Evolutionary conservation across 2,797 vertebrate species (phyloP).

Genomic region (Dipus sagitta): DNA sequence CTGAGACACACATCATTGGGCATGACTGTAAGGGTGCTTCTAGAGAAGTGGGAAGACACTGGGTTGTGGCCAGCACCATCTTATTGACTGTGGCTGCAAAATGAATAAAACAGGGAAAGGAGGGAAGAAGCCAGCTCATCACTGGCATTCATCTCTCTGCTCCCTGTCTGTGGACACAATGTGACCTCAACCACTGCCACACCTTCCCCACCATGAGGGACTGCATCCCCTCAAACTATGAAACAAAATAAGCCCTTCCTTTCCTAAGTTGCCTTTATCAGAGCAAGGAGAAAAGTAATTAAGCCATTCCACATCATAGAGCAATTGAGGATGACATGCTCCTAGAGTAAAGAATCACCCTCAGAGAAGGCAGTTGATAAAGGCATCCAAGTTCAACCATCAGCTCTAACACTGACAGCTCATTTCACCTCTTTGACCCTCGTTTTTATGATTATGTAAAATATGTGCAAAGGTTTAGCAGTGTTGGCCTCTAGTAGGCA

Average conservation of each 20-base stretch:
- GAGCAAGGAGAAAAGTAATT: background rate
- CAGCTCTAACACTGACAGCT: background rate
- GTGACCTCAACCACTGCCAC: background rate
- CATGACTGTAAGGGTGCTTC: background rate
- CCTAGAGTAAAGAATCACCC: background rate
- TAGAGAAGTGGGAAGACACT: no score
- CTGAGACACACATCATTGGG: background rate
- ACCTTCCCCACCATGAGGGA: background rate
- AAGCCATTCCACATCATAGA: background rate
- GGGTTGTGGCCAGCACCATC: background rate
- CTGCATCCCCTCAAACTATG: background rate
- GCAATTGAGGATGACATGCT: background rate
- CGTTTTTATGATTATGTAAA: background rate
- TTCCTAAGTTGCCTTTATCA: background rate
- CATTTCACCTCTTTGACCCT: no score
- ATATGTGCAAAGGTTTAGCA: background rate
- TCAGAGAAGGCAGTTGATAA: background rate
- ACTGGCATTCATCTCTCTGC: background rate
- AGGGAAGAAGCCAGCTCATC: background rate
- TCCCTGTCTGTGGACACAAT: background rate
- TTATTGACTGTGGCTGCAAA: background rate
- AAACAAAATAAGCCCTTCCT: background rate
- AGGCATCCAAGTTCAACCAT: background rate
- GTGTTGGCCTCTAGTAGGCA: background rate
- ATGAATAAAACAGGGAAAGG: background rate